Evolutionary conservation across 1,140 invertebrate species (phyloP).

Genomic region (Drosophila nigromelanica): DNA sequence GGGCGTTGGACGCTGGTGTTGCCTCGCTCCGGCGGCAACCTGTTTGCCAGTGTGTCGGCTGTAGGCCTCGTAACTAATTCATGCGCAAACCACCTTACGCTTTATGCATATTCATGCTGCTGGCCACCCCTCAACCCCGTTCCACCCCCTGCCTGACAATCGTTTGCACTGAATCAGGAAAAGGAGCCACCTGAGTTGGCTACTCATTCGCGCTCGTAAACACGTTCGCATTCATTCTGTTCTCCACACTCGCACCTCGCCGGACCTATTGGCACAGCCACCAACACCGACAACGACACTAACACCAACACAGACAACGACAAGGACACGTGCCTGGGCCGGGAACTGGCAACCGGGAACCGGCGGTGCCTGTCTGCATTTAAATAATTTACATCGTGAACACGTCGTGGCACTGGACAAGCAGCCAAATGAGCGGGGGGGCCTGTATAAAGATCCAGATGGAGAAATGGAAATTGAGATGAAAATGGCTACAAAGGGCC

Average conservation of each 20-base stretch:
- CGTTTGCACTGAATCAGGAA: too few relatives aligned
- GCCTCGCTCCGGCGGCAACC: not conserved
- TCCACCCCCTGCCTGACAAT: too few relatives aligned
- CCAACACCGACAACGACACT: not conserved
- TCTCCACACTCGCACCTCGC: slow-evolving; percentile 4
- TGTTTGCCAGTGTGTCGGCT: slow-evolving; percentile 50
- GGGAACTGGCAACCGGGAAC: not conserved
- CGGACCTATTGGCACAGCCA: not conserved
- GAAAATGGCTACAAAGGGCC: slow-evolving; percentile 6
- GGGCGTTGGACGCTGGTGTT: slow-evolving; percentile 6
- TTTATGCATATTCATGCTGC: slow-evolving; percentile 70
- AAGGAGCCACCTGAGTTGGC: not conserved
- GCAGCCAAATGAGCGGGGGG: not conserved
- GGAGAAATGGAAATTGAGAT: slow-evolving; percentile 12
- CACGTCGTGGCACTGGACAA: slow-evolving; percentile 18
- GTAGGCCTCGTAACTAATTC: slow-evolving; percentile 72
- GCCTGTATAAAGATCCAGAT: not conserved
- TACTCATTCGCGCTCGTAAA: slow-evolving; percentile 50
- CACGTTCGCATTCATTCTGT: slow-evolving; percentile 43
- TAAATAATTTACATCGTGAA: slow-evolving; percentile 55
- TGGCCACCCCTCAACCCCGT: not conserved
- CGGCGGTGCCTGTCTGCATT: slow-evolving; percentile 18
- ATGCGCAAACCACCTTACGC: slow-evolving; percentile 58
- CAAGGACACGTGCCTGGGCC: slow-evolving; percentile 25
- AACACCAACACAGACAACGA: not conserved